These are phyloP conservation scores for Microcebus ravelobensis DNA, from an alignment of 2,113 vertebrate species.

Conservation along the genomic window DNA sequence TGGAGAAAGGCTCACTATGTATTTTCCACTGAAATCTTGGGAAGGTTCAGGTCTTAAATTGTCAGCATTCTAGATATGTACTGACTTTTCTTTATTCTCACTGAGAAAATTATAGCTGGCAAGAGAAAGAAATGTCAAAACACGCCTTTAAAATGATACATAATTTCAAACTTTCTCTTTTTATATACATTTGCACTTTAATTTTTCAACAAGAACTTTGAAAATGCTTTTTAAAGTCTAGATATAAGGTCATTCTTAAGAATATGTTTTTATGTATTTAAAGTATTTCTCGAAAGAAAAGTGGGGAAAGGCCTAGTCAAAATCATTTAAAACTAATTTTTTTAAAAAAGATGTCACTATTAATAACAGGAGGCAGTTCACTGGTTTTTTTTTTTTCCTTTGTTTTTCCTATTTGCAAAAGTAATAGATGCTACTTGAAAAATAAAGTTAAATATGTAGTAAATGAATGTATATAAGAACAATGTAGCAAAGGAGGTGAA, in stretches of 20 bases:
- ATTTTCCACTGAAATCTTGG: not conserved
- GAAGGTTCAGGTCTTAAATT: slow-evolving; percentile 3
- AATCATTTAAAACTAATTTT: slow-evolving; percentile 13
- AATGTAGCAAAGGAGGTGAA: not conserved
- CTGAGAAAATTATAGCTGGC: slow-evolving; percentile 41
- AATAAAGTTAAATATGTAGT: not conserved
- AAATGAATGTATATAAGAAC: not conserved
- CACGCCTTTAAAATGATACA: slow-evolving; percentile 21
- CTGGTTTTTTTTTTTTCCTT: not conserved
- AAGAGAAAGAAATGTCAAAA: slow-evolving; percentile 40
- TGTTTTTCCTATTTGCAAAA: not conserved
- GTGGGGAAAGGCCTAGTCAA: not conserved
- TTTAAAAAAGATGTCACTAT: not conserved
- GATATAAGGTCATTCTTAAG: not conserved
- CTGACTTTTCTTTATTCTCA: slow-evolving; percentile 6
- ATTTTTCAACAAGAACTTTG: slow-evolving; percentile 56
- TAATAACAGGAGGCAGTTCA: not conserved
- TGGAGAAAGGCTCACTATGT: not conserved
- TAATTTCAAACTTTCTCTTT: not conserved
- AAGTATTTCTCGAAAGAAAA: not conserved
- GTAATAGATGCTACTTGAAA: not conserved
- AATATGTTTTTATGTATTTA: not conserved
- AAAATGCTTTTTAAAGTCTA: slow-evolving; percentile 22
- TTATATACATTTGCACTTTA: slow-evolving; percentile 18
- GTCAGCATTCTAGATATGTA: not conserved